Conservation (phyloP, 2,797 vertebrate genomes). For the Ispidina lecontei region DNA sequence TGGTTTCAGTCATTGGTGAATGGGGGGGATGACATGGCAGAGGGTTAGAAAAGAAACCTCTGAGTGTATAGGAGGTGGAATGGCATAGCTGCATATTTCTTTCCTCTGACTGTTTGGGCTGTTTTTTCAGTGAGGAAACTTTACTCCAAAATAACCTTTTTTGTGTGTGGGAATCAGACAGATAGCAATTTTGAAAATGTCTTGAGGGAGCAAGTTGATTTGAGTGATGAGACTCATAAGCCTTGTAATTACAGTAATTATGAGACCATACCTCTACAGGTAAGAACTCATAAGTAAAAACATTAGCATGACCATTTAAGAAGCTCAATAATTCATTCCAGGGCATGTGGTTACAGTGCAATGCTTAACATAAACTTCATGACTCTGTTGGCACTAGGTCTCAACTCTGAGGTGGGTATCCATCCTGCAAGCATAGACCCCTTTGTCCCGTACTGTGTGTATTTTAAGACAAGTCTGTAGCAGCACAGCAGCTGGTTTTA, state of each 20-base stretch:
- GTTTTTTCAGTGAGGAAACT: conserved; percentile 7
- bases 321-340: conserved; percentile 50
- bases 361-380: conserved; percentile 32
- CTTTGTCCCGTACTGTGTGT: not conserved
- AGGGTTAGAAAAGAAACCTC: not conserved
- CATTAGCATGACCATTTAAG: conserved; percentile 69
- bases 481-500: not conserved
- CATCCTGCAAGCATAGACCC: not conserved
- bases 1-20: fast-evolving
- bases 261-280: conserved; percentile 63
- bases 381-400: not conserved
- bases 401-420: not conserved
- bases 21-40: not conserved
- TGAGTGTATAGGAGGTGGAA: not conserved
- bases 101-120: not conserved
- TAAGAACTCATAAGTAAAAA: conserved; percentile 72
- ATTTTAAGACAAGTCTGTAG: not conserved
- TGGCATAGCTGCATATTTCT: not conserved
- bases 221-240: conserved; percentile 63
- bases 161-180: conserved; percentile 34
- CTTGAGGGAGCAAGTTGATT: conserved; percentile 62
- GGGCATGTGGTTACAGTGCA: conserved; percentile 44
- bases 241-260: conserved; percentile 75
- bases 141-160: conserved; percentile 44
- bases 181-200: conserved; percentile 67